These are phyloP conservation scores for Alosa alosa DNA, from an alignment of 2,113 vertebrate genomes.

Conservation along the genomic window DNA sequence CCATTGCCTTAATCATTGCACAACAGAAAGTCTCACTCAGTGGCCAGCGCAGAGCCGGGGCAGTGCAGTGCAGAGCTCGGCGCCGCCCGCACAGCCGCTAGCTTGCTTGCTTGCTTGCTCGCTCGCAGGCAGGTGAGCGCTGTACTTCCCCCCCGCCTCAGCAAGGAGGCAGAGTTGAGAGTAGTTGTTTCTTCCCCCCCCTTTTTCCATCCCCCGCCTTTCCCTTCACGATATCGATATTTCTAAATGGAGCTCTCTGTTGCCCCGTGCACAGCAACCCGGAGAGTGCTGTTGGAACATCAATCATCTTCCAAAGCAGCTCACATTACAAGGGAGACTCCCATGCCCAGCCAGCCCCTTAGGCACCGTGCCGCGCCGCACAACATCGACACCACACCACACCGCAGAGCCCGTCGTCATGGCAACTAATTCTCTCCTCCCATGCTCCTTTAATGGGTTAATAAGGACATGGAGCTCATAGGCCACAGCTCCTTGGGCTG, in stretches of 20 bases:
- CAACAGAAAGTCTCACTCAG: conserved; percentile 23
- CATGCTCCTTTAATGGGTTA: conserved; percentile 40
- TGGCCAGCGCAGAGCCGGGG: background rate
- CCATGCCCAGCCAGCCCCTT: background rate
- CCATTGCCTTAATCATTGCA: conserved; percentile 22
- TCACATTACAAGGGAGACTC: background rate
- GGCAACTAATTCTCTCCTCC: conserved; percentile 41
- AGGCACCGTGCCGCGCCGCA: background rate
- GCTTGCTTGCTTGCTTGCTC: background rate
- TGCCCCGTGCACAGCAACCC: background rate
- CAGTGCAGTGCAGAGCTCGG: background rate
- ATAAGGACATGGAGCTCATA: conserved; percentile 36
- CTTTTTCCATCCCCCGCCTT: background rate
- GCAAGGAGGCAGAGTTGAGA: background rate
- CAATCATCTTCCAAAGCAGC: background rate
- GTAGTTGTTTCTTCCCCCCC: background rate
- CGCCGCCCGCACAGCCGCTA: no score
- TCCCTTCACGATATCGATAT: background rate
- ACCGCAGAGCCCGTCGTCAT: conserved; percentile 34
- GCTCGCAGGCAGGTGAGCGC: background rate
- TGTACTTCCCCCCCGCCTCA: background rate
- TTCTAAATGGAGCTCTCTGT: background rate
- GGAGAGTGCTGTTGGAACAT: background rate
- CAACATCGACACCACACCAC: background rate
- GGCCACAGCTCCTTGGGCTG: background rate